Evolutionary conservation across 2,888 invertebrate species (phyloP).

Genomic region (Erebia aethiops): DNA sequence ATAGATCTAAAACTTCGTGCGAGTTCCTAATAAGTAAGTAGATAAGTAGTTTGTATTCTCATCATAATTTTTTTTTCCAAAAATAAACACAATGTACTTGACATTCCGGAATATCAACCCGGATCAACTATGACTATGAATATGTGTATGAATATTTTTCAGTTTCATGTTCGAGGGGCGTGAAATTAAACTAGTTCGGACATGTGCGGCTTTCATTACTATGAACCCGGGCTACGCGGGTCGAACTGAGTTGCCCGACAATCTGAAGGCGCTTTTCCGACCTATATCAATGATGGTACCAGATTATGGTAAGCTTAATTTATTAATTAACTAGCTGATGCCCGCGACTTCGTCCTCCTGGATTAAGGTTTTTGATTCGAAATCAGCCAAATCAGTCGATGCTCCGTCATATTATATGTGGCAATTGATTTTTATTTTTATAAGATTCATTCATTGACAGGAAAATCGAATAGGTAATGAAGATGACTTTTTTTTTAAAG

Average conservation of each 20-base stretch:
- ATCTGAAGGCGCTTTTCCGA: slow-evolving; percentile 92
- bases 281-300: slow-evolving; percentile 97
- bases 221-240: slow-evolving; percentile 97
- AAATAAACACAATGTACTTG: background rate
- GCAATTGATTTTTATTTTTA: too few relatives aligned
- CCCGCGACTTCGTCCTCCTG: too few relatives aligned
- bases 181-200: slow-evolving; percentile 90
- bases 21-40: too few relatives aligned
- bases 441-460: too few relatives aligned
- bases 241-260: slow-evolving; percentile 93
- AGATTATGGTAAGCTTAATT: slow-evolving; percentile 87
- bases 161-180: slow-evolving; percentile 95
- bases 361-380: too few relatives aligned
- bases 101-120: background rate
- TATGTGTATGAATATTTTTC: slow-evolving; percentile 12
- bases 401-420: too few relatives aligned
- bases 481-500: slow-evolving; percentile 58
- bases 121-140: too few relatives aligned
- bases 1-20: too few relatives aligned
- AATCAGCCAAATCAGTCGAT: too few relatives aligned
- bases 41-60: too few relatives aligned
- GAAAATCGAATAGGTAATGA: background rate
- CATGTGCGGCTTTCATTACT: slow-evolving; percentile 94
- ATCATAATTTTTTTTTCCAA: too few relatives aligned
- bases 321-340: too few relatives aligned